phyloP scores from a whole-genome alignment of 2,113 vertebrate genomes.

The Cebus imitator region DNA sequence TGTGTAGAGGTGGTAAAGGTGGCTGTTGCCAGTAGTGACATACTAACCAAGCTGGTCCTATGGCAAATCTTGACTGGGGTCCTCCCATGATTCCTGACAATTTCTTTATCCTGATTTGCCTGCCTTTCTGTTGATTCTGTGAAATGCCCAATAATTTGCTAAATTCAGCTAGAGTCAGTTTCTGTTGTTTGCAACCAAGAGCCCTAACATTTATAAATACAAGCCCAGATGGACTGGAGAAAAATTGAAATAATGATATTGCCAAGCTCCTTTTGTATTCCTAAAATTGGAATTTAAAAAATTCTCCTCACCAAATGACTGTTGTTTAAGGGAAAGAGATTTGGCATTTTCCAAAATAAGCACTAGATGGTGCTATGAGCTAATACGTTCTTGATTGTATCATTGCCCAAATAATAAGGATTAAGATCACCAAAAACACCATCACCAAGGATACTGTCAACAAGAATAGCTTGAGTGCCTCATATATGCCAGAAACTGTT shows the following conservation, averaged over 20 bases:
- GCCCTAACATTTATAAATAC: background rate
- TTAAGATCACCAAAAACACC: background rate
- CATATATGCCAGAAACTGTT: background rate
- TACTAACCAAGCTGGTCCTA: background rate
- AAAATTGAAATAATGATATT: background rate
- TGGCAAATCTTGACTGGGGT: background rate
- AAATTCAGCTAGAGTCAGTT: background rate
- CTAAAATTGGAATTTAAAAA: background rate
- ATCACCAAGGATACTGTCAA: background rate
- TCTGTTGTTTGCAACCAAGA: background rate
- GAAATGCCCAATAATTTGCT: background rate
- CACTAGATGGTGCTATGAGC: slow-evolving; percentile 22
- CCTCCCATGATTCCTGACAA: background rate
- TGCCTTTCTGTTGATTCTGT: background rate
- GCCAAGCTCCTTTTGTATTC: background rate
- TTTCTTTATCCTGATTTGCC: background rate
- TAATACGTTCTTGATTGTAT: background rate
- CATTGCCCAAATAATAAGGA: background rate
- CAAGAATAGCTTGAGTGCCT: background rate
- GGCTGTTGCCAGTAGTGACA: background rate
- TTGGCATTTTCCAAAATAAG: background rate
- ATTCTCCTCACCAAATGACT: background rate
- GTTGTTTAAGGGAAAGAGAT: background rate
- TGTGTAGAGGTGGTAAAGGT: background rate
- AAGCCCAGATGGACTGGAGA: background rate